phyloP scores from a whole-genome alignment of 2,113 vertebrate species.

The Gracilinanus agilis region DNA sequence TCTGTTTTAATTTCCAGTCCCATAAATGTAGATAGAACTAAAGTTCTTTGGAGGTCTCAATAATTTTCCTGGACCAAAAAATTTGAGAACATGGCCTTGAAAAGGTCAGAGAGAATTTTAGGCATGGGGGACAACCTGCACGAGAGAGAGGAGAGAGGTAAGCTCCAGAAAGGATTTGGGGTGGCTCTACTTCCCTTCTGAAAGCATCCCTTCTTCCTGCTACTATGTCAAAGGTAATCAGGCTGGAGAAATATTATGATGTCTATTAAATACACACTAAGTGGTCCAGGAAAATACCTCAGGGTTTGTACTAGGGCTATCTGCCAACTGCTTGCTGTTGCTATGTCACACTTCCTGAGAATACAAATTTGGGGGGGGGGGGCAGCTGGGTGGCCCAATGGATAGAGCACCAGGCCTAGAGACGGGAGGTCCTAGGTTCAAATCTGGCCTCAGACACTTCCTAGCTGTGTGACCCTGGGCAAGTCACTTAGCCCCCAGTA shows the following conservation, averaged over 20 bases:
- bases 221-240: not conserved
- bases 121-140: not conserved
- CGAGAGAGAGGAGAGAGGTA: not conserved
- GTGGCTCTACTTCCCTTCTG: not conserved
- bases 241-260: not conserved
- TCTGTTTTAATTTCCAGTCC: not conserved
- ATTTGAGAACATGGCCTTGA: no score
- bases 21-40: not conserved
- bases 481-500: no score
- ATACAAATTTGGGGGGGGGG: not conserved
- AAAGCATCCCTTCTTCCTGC: not conserved
- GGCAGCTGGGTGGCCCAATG: no score
- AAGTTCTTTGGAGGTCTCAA: not conserved
- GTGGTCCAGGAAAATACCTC: not conserved
- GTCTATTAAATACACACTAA: not conserved
- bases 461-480: no score
- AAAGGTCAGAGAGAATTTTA: not conserved
- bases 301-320: not conserved
- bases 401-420: no score
- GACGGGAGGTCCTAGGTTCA: no score
- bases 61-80: not conserved
- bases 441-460: no score
- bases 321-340: not conserved
- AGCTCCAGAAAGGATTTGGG: not conserved
- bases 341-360: not conserved